Base-by-base conservation (phyloP, 2,888 invertebrate species). In the Cacoxenus indagator region DNA sequence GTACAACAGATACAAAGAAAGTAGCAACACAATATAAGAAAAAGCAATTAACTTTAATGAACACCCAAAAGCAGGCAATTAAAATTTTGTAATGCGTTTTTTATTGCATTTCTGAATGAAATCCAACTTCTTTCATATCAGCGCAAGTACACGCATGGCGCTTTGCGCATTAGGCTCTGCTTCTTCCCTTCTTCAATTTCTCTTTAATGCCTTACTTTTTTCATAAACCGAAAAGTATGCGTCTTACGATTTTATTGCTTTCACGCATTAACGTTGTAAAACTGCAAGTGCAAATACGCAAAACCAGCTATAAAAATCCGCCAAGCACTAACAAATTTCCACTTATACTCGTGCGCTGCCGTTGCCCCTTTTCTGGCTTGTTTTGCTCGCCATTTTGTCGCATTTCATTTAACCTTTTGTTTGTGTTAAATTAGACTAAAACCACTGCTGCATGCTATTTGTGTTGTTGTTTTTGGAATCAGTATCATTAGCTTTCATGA, bases 71-170 rank as follows among this genome's bases (percentile, higher is more conserved):
- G 24, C 22, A 19, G 22, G n/a, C 51, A 51, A 51, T 51, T 51
- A 51, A 51, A 51, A 51, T 51, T 22, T 51, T 51, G 48, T 51
- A 37, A 37, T 37, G 37, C 37, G 37, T 37, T 37, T 37, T n/a
- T 37, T 37, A 37, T 37, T 37, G 37, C 37, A 37, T 11, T 37
- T 37, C 14, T 11, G 9, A 37, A 37, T 8, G 14, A 37, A 37
- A 37, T 37, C 14, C 37, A 37, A 37, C 31, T 31, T 9, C 31
- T 31, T 31, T 31, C 9, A n/a, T n/a, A n/a, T n/a, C n/a, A n/a
- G n/a, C n/a, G n/a, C n/a, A n/a, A n/a, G n/a, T n/a, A n/a, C n/a
- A n/a, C n/a, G n/a, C n/a, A n/a, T n/a, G n/a, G n/a, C n/a, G n/a
- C n/a, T n/a, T n/a, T n/a, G n/a, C n/a, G n/a, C n/a, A n/a, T n/a